These are phyloP conservation scores for Campopleginae sp. DNA, from an alignment of 2,888 invertebrate species.

Conservation along the genomic window DNA sequence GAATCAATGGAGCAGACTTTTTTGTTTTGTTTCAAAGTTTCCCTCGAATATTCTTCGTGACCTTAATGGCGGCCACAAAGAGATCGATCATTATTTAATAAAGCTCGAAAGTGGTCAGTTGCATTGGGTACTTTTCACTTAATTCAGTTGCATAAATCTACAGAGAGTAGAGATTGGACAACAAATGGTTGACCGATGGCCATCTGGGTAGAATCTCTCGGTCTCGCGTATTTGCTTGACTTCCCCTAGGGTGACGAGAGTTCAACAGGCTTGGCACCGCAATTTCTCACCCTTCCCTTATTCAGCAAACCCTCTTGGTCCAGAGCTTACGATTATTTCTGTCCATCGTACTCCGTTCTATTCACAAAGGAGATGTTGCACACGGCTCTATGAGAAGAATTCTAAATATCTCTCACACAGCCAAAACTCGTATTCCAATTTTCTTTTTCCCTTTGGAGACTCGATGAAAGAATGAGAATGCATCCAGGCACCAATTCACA, in stretches of 20 bases:
- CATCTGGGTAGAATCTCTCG: conserved; percentile 52
- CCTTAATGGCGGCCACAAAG: not conserved
- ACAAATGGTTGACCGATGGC: conserved; percentile 53
- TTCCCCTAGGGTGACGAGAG: conserved; percentile 78
- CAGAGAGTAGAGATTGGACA: conserved; percentile 16
- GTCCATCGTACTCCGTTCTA: conserved; percentile 24
- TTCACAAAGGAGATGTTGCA: conserved; percentile 12
- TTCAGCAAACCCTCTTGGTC: conserved; percentile 13
- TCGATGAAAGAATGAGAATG: conserved; percentile 5
- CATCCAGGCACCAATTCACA: conserved; percentile 43
- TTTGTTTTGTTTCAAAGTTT: not conserved
- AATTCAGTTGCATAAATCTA: not conserved
- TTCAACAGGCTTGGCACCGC: conserved; percentile 82
- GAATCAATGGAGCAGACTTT: not conserved
- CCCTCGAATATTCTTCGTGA: not conserved
- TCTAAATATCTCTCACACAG: conserved; percentile 33
- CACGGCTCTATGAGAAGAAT: conserved; percentile 25
- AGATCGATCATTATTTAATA: not conserved
- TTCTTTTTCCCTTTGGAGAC: not conserved
- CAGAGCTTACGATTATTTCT: conserved; percentile 33
- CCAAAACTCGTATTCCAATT: conserved; percentile 25
- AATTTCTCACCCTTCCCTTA: conserved; percentile 34
- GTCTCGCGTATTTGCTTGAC: conserved; percentile 70
- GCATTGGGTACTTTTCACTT: not conserved
- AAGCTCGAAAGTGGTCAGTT: not conserved